Base-by-base conservation (phyloP, 2,113 vertebrate species). In the Sylvietta virens region DNA sequence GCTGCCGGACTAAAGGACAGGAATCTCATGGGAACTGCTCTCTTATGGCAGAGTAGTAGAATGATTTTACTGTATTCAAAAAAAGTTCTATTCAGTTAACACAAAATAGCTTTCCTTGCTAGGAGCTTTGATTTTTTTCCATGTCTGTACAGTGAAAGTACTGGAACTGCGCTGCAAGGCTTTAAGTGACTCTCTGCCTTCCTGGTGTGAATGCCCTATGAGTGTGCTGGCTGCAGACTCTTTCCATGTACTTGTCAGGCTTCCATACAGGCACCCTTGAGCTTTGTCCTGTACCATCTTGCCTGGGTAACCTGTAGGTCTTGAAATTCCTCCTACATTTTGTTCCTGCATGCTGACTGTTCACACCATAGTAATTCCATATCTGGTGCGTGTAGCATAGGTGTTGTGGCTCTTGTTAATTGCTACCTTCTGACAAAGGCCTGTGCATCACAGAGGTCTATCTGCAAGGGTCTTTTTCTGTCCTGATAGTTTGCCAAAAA, bases 161-260 rank as follows among this genome's bases (percentile, higher is more conserved):
- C 33, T 67, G 20, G 24, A 53, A 44, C 39, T 69, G 40, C 1
- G 1, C 13, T 56, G 31, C 33, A 33, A 44, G 40, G 22, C 30
- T 39, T 61, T 13, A 10, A 4, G 45, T 77, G 28, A 28, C n/a
- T 18, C 20, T 57, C 54, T 33, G 20, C 40, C 8, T 80, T 60
- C 5, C 13, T 45, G 22, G 12, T 53, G 27, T 6, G 17, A 42
- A 53, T 84, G 48, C 37, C 0, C 0, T 22, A 11, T 1, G 3
- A 65, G 15, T 13, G 4, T 42, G 42, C 14, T 81, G 47, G 33
- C 33, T 64, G 33, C 30, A 27, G 47, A 7, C 27, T 48, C 20
- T n/a, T 62, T 47, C 45, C 48, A 0, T 57, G 28, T 27, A 13
- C 33, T 57, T 57, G 27, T 33, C 14, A 77, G 72, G 37, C 54